phyloP scores from a whole-genome alignment of 2,113 vertebrate species.

The Noturus placidus region DNA sequence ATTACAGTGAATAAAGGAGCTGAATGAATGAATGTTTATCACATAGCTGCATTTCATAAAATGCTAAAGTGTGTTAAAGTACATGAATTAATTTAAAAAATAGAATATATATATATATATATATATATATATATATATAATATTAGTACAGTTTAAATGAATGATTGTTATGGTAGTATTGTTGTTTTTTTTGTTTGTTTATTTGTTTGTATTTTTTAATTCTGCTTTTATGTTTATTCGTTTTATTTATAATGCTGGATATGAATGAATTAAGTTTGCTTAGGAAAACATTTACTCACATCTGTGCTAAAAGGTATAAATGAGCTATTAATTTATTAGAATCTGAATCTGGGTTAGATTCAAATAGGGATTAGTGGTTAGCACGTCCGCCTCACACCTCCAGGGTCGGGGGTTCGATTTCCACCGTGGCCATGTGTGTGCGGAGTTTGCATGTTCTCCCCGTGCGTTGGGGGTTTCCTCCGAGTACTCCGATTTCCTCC shows the following conservation, averaged over 20 bases:
- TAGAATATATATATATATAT: background rate
- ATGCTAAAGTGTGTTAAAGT: background rate
- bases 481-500: no score
- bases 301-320: background rate
- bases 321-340: no score
- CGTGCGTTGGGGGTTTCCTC: no score
- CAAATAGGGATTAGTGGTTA: no score
- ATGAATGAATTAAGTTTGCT: background rate
- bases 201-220: background rate
- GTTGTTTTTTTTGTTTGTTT: background rate
- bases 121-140: no score
- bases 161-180: background rate
- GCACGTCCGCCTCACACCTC: no score
- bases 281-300: background rate
- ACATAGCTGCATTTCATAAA: background rate
- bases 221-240: background rate
- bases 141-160: background rate
- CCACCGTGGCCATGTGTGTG: no score
- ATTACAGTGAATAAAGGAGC: background rate
- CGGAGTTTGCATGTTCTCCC: no score
- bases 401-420: no score
- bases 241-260: background rate
- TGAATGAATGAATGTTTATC: background rate
- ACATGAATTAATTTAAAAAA: background rate
- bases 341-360: background rate